These are phyloP conservation scores for Myzus persicae DNA, from an alignment of 1,140 invertebrate species.

Conservation along the genomic window DNA sequence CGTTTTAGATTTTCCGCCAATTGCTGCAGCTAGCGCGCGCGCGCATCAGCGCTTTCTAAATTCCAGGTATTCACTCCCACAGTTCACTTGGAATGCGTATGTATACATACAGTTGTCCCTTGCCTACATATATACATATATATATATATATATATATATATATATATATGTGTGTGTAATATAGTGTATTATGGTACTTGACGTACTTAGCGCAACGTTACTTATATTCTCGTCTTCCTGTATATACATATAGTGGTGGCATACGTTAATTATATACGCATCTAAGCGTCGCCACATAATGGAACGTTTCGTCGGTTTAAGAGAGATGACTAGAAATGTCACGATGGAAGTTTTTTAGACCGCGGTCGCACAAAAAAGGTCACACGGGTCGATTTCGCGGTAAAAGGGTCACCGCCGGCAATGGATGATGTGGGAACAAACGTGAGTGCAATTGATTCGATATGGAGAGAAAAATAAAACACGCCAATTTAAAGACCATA, in stretches of 20 bases:
- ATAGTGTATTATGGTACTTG: conserved; percentile 7
- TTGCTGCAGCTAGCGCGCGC: not conserved
- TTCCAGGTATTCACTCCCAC: conserved; percentile 20
- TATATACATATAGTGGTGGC: not conserved
- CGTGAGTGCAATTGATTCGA: not conserved
- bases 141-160: too few relatives aligned
- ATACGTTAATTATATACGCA: conserved; percentile 2
- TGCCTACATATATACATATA: too few relatives aligned
- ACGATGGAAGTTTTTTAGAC: not conserved
- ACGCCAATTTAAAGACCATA: not conserved
- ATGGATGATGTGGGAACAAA: conserved; percentile 5
- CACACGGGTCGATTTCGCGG: not conserved
- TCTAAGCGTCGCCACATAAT: not conserved
- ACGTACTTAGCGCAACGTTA: not conserved
- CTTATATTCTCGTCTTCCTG: not conserved
- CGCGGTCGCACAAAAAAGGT: not conserved
- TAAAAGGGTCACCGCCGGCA: conserved; percentile 4
- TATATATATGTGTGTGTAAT: not conserved
- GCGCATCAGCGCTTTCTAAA: conserved; percentile 21
- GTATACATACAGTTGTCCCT: not conserved
- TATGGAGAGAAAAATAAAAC: not conserved
- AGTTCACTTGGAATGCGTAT: not conserved
- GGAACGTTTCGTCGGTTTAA: not conserved
- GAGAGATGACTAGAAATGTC: not conserved
- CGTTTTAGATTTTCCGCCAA: conserved; percentile 9